These are phyloP conservation scores for Xanthostigma xanthostigma DNA, from an alignment of 2,888 invertebrate species.

Conservation along the genomic window DNA sequence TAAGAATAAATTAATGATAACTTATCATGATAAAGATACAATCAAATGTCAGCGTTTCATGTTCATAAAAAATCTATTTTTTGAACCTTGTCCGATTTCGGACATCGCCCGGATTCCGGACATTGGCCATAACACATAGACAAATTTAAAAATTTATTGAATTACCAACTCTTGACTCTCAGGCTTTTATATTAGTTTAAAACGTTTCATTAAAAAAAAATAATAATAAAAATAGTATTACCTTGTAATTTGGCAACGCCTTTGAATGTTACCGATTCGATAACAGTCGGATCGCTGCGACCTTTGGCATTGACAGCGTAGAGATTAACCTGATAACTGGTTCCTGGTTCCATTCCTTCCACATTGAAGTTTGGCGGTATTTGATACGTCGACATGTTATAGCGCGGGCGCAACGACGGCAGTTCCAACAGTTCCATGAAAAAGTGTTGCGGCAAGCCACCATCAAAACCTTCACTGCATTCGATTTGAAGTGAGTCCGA, in stretches of 20 bases:
- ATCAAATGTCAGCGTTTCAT: too few relatives aligned
- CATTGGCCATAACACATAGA: too few relatives aligned
- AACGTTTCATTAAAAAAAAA: too few relatives aligned
- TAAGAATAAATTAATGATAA: too few relatives aligned
- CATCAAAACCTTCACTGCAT: constrained; percentile 77
- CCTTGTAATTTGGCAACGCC: constrained; percentile 79
- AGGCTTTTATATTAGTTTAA: too few relatives aligned
- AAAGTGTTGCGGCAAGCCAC: constrained; percentile 76
- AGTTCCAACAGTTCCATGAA: constrained; percentile 65
- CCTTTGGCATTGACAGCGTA: constrained; percentile 83
- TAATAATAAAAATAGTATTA: constrained; percentile 21
- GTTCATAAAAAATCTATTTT: too few relatives aligned
- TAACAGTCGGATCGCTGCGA: constrained; percentile 64
- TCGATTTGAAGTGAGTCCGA: constrained; percentile 70
- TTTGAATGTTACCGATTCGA: constrained; percentile 72
- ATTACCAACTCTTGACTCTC: too few relatives aligned
- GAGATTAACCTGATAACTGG: constrained; percentile 64
- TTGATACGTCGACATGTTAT: constrained; percentile 46
- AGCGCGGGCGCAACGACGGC: constrained; percentile 42
- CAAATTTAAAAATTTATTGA: too few relatives aligned
- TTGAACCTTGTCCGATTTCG: too few relatives aligned
- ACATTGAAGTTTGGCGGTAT: constrained; percentile 54
- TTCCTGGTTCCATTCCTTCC: constrained; percentile 53
- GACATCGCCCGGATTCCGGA: too few relatives aligned
- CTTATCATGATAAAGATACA: too few relatives aligned